Conservation (phyloP, 1,140 invertebrate species). For the Diploscapter pachys region DNA sequence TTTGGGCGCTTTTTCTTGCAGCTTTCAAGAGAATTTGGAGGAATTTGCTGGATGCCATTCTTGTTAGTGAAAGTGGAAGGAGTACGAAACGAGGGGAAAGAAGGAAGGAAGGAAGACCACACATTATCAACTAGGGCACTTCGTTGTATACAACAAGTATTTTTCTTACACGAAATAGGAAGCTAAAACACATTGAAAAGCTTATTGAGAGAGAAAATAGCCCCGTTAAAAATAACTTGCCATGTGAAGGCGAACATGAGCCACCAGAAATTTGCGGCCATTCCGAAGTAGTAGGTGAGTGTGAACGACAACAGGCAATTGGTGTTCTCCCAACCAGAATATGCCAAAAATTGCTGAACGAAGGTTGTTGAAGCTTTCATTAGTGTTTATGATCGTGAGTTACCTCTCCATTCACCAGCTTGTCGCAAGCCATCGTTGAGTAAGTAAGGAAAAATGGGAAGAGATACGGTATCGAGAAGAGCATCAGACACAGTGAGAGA, state of each 20-base stretch:
- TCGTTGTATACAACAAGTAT: too few relatives aligned
- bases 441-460: slow-evolving; percentile 54
- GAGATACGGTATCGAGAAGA: slow-evolving; percentile 69
- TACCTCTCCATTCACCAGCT: neutral
- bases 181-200: too few relatives aligned
- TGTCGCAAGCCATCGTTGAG: slow-evolving; percentile 58
- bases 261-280: slow-evolving; percentile 81
- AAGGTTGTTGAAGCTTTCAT: slow-evolving; percentile 60
- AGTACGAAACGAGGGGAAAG: too few relatives aligned
- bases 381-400: neutral
- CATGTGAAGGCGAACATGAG: slow-evolving; percentile 75
- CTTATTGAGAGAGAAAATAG: too few relatives aligned
- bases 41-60: too few relatives aligned
- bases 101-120: too few relatives aligned
- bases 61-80: too few relatives aligned
- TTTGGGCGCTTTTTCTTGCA: too few relatives aligned
- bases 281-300: slow-evolving; percentile 82
- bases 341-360: slow-evolving; percentile 68
- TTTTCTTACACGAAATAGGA: too few relatives aligned
- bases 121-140: too few relatives aligned
- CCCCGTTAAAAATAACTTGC: slow-evolving; percentile 49
- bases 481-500: slow-evolving; percentile 76
- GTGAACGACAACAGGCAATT: slow-evolving; percentile 80
- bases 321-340: slow-evolving; percentile 75
- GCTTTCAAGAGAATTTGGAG: too few relatives aligned